Conservation (phyloP, 2,888 invertebrate genomes). For the Alloplasta piceator region DNA sequence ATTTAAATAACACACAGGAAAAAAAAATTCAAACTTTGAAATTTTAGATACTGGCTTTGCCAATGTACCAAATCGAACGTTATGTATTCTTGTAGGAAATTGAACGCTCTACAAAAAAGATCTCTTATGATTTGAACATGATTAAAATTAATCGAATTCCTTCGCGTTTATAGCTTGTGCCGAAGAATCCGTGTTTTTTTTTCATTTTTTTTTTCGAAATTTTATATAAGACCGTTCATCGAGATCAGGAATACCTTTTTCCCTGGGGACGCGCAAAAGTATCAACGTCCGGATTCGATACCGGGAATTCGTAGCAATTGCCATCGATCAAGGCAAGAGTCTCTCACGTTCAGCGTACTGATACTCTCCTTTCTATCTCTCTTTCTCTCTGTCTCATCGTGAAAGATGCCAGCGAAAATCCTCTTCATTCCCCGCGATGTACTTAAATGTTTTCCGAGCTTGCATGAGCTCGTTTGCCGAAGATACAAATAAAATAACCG, state of each 20-base stretch:
- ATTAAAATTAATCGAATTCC: too few relatives aligned
- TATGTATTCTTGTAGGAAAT: too few relatives aligned
- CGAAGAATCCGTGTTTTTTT: too few relatives aligned
- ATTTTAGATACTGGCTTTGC: too few relatives aligned
- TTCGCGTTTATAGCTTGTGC: too few relatives aligned
- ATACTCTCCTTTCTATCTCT: background rate
- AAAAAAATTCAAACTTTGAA: too few relatives aligned
- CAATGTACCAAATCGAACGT: too few relatives aligned
- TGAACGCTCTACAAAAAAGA: too few relatives aligned
- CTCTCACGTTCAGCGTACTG: constrained; percentile 12
- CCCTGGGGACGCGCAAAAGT: constrained; percentile 20
- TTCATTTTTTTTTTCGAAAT: constrained; percentile 15
- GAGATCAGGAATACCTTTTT: constrained; percentile 33
- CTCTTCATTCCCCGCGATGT: constrained; percentile 1
- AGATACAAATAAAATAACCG: constrained; percentile 59
- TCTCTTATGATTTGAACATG: too few relatives aligned
- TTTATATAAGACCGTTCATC: constrained; percentile 17
- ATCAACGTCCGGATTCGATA: constrained; percentile 58
- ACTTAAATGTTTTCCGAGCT: constrained; percentile 41
- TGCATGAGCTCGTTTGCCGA: constrained; percentile 42
- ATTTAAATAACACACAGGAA: too few relatives aligned
- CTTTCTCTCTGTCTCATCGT: background rate
- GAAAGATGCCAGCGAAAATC: background rate
- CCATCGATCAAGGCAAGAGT: constrained; percentile 48
- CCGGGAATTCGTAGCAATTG: constrained; percentile 57